Conservation (phyloP, 1,140 invertebrate species). For the Bombus ignitus region DNA sequence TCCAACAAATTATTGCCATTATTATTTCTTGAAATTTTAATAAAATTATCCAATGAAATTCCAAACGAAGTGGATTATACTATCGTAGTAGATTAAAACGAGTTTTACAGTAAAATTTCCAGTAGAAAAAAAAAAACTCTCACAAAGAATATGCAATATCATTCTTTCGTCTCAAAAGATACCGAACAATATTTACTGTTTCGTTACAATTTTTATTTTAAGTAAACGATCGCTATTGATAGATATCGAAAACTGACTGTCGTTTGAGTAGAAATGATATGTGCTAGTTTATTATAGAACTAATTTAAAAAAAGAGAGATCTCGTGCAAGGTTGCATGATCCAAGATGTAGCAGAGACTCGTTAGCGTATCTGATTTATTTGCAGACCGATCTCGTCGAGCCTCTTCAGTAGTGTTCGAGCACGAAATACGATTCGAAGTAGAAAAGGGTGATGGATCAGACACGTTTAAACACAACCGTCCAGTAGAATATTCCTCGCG, state of each 20-base stretch:
- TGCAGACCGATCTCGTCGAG: slow-evolving; percentile 20
- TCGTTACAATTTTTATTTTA: no score
- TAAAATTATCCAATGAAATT: background rate
- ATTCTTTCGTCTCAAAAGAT: background rate
- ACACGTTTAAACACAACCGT: slow-evolving; percentile 6
- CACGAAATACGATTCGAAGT: slow-evolving; percentile 2
- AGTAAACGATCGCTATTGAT: background rate
- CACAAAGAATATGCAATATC: no score
- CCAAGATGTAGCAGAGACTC: background rate
- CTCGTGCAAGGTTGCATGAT: background rate
- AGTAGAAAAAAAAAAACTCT: no score
- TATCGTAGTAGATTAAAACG: background rate
- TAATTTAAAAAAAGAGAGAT: background rate
- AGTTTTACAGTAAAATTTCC: background rate
- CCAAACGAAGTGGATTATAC: no score
- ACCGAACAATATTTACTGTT: background rate
- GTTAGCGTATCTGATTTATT: slow-evolving; percentile 50
- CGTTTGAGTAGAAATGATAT: background rate
- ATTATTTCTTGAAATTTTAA: background rate
- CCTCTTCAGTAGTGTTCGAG: slow-evolving; percentile 14
- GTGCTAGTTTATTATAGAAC: background rate
- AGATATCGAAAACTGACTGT: background rate
- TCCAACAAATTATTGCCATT: background rate
- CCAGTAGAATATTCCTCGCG: slow-evolving; percentile 4
- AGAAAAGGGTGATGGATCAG: background rate